Evolutionary conservation across 1,140 invertebrate genomes (phyloP), one percentile per base, ranked within the genome.

Genomic region (Idris sp.): DNA sequence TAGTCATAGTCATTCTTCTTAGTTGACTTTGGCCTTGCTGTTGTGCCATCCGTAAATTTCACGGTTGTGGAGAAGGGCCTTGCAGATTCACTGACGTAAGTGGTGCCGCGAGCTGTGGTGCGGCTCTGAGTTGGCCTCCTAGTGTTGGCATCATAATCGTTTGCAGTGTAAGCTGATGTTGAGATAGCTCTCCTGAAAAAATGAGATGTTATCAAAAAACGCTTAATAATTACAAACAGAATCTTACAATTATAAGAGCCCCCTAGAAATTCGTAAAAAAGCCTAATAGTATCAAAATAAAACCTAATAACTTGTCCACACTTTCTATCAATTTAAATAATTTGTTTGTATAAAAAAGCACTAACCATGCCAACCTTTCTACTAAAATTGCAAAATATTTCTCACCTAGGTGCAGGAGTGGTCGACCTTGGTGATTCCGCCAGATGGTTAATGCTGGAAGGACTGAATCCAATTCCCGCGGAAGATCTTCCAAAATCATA

Each of bases 1-100:
- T 88, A 88, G 72, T 88, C 86, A 30, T 88, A 88, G 54, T 87
- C 86, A 62, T 83, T 83, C 51, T 87, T 87, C 46, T 85, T 86
- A 2, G 78, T 74, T 0, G 83, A 78, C 40, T 84, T 85, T 19
- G 78, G 61, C 14, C 54, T 69, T 4, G 79, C 61, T 19, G 80
- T 85, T 19, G 81, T 82, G 10, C 74, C 72, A 30, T 81, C 78
- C 7, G 76, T 71, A 10, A 80, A 77, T 69, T 72, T 86, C 9
- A 71, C 67, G 10, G 84, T 86, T 10, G 84, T 85, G 0, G 84
- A 79, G 40, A 84, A 83, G 2, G 82, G 83, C 30, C 81, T 80
- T 0, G 84, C 77, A 3, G 86, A 82, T 11, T 80, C 81, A 26
- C 82, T 86, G 0, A 79, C 81, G 22, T 82, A 81, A 7, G 80